phyloP scores from a whole-genome alignment of 1,140 invertebrate species.

The Panagrolaimus sp. region DNA sequence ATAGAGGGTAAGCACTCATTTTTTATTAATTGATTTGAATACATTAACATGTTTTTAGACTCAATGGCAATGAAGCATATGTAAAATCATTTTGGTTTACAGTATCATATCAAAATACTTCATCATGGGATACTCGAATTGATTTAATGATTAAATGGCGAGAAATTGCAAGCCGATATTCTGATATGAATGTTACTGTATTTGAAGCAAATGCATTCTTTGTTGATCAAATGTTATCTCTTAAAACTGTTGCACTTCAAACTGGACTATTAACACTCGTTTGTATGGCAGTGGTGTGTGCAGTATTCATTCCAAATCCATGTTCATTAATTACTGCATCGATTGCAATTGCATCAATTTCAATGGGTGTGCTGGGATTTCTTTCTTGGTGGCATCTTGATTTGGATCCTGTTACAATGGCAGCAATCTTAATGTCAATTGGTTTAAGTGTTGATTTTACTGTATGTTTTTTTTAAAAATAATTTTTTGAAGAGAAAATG shows the following conservation, averaged over 20 bases:
- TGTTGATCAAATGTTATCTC: constrained; percentile 55
- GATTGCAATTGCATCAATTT: constrained; percentile 59
- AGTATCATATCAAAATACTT: constrained; percentile 49
- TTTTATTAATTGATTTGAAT: too few species aligned
- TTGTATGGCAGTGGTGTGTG: constrained; percentile 59
- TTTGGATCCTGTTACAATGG: constrained; percentile 60
- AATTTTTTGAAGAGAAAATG: too few species aligned
- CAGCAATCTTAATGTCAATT: constrained; percentile 61
- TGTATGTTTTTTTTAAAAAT: too few species aligned
- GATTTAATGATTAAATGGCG: constrained; percentile 53
- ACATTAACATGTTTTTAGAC: too few species aligned
- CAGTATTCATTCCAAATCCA: constrained; percentile 60
- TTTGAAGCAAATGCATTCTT: constrained; percentile 36
- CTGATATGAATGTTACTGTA: constrained; percentile 50
- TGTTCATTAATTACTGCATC: constrained; percentile 58
- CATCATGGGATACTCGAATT: constrained; percentile 48
- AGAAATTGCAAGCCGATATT: constrained; percentile 36
- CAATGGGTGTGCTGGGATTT: constrained; percentile 59
- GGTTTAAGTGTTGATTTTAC: constrained; percentile 62
- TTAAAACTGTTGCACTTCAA: constrained; percentile 46
- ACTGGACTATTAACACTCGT: constrained; percentile 58
- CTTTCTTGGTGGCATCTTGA: constrained; percentile 59
- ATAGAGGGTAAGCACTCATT: background rate
- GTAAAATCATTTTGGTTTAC: constrained; percentile 43
- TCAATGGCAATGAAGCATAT: constrained; percentile 15